Conservation (phyloP, 2,888 invertebrate species). For the Pollenia labialis region DNA sequence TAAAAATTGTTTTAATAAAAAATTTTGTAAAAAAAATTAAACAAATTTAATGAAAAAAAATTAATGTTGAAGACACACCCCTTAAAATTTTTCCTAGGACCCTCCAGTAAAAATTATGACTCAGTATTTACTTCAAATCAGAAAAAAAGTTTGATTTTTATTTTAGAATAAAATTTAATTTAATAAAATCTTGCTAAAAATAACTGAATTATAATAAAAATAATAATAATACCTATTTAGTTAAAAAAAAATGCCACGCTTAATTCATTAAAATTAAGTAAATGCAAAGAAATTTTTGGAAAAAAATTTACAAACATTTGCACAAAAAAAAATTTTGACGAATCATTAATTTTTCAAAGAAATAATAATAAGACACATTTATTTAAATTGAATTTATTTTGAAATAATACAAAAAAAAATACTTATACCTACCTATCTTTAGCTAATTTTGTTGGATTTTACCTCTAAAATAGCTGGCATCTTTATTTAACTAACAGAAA, state of each 20-base stretch:
- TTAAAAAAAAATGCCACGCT: neutral
- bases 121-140: no score
- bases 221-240: no score
- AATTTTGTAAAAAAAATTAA: neutral
- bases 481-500: constrained; percentile 79
- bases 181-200: no score
- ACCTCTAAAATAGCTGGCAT: constrained; percentile 74
- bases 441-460: constrained; percentile 40
- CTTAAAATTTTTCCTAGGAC: neutral
- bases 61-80: constrained; percentile 21
- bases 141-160: neutral
- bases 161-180: neutral
- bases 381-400: constrained; percentile 61
- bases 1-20: constrained; percentile 14
- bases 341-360: constrained; percentile 73
- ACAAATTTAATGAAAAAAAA: neutral
- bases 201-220: no score
- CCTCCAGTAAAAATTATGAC: neutral
- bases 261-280: constrained; percentile 25
- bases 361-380: constrained; percentile 18
- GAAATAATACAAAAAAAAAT: constrained; percentile 22
- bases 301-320: neutral
- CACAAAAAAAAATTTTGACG: constrained; percentile 49
- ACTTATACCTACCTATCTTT: constrained; percentile 6
- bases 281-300: constrained; percentile 63